Conservation (phyloP, 2,797 vertebrate species). For the Rhinophrynus dorsalis region DNA sequence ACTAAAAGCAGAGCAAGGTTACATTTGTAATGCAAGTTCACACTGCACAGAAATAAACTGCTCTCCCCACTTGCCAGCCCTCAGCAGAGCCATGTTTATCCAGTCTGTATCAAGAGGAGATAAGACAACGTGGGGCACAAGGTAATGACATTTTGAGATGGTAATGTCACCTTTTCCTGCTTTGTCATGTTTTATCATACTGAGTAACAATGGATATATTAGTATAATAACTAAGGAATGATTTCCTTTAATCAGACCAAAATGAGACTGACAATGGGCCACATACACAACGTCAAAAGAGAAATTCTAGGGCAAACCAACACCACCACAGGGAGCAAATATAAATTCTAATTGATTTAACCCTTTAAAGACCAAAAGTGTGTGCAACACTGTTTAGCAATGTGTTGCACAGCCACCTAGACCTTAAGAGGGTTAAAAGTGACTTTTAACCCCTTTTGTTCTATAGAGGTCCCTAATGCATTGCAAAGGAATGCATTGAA, state of each 20-base stretch:
- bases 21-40: constrained; percentile 40
- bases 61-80: constrained; percentile 1
- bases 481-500: no score
- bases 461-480: no score
- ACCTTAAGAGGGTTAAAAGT: no score
- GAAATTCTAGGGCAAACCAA: no score
- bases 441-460: no score
- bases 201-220: constrained; percentile 23
- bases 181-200: background rate
- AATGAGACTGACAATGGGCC: background rate
- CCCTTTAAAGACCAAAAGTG: no score
- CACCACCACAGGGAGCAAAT: no score
- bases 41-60: constrained; percentile 39
- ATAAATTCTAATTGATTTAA: no score
- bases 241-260: background rate
- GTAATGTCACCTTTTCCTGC: constrained; percentile 17
- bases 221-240: constrained; percentile 16
- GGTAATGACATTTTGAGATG: constrained; percentile 21
- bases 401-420: no score
- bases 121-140: constrained; percentile 3
- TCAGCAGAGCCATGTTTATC: background rate
- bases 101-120: background rate
- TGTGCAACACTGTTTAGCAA: no score
- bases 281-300: no score
- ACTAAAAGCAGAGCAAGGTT: constrained; percentile 41